These are phyloP conservation scores for Hedya salicella DNA, from an alignment of 2,888 invertebrate species.

Conservation along the genomic window DNA sequence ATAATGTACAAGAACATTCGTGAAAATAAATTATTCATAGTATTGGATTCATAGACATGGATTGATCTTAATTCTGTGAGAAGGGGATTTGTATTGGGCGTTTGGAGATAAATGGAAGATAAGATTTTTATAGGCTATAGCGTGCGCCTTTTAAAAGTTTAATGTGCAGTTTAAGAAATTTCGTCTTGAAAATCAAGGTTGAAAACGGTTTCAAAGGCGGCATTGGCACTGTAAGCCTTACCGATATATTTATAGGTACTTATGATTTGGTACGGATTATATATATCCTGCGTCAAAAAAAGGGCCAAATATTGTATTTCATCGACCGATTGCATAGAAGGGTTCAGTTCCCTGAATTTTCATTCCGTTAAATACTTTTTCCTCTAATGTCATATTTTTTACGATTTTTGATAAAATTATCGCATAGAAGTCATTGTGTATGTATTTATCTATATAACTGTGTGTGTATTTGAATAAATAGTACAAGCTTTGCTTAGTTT, in stretches of 20 bases:
- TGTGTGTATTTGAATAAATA: too few relatives aligned
- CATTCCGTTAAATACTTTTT: too few relatives aligned
- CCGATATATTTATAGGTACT: background rate
- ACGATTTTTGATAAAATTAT: too few relatives aligned
- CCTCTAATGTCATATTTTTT: too few relatives aligned
- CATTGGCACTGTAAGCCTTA: background rate
- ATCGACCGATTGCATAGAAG: too few relatives aligned
- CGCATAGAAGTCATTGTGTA: too few relatives aligned
- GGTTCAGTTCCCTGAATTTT: too few relatives aligned
- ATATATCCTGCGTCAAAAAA: too few relatives aligned
- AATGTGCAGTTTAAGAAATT: constrained; percentile 14
- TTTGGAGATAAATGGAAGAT: constrained; percentile 64
- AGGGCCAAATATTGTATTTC: too few relatives aligned
- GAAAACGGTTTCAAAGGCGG: background rate
- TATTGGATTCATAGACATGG: constrained; percentile 59
- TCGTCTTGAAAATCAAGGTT: background rate
- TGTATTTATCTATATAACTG: too few relatives aligned
- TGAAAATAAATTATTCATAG: constrained; percentile 67
- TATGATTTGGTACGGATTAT: background rate
- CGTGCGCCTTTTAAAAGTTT: background rate
- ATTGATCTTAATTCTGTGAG: constrained; percentile 68
- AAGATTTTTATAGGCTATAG: constrained; percentile 47
- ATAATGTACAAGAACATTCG: constrained; percentile 54
- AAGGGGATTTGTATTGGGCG: constrained; percentile 75
- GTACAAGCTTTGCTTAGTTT: too few relatives aligned